Conservation (phyloP, 2,888 invertebrate genomes). For the Limnephilus lunatus region DNA sequence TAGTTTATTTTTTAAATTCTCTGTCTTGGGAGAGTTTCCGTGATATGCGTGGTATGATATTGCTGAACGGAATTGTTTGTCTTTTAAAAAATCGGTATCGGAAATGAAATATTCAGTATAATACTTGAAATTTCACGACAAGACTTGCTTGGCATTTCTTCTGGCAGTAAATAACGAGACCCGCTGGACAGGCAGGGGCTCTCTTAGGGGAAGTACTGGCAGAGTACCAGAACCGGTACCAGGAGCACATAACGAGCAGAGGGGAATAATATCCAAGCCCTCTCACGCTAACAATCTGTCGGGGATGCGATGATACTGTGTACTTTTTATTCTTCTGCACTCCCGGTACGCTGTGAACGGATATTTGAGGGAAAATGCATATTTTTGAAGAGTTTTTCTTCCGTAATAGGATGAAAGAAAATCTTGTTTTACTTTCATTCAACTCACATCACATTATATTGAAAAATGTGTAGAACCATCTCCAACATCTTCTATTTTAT, state of each 20-base stretch:
- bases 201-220: constrained; percentile 21
- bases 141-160: constrained; percentile 31
- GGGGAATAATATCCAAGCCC: constrained; percentile 55
- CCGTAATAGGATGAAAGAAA: not conserved
- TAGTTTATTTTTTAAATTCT: not conserved
- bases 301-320: constrained; percentile 40
- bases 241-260: constrained; percentile 38
- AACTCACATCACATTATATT: not conserved
- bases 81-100: not conserved
- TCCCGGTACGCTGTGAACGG: not conserved
- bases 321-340: constrained; percentile 33
- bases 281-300: constrained; percentile 56
- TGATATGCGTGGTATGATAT: not conserved
- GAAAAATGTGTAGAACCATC: not conserved
- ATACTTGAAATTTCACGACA: constrained; percentile 17
- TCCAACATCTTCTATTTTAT: too few species aligned
- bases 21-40: not conserved
- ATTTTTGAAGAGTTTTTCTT: not conserved
- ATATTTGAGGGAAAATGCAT: not conserved
- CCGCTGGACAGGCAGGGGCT: constrained; percentile 44
- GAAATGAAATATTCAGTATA: constrained; percentile 14
- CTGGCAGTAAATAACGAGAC: constrained; percentile 53
- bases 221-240: not conserved
- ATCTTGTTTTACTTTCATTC: not conserved
- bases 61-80: not conserved